Evolutionary conservation across 2,113 vertebrate species (phyloP).

Genomic region (Rhineura floridana): DNA sequence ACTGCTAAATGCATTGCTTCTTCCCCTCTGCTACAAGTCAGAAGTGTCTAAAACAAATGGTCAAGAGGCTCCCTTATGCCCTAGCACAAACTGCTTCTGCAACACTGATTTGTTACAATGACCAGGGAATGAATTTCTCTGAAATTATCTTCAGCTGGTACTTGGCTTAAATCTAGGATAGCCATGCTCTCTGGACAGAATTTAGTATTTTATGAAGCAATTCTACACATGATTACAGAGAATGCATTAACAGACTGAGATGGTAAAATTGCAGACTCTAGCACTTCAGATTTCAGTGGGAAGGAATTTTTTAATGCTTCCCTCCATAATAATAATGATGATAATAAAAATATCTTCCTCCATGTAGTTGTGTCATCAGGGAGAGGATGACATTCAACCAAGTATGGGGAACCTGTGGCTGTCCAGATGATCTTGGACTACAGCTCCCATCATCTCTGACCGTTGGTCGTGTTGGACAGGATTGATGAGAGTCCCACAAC

Average conservation of each 20-base stretch:
- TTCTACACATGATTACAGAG: not conserved
- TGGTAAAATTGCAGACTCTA: not conserved
- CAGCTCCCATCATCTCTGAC: too few relatives aligned
- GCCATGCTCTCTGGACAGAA: not conserved
- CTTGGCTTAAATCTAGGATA: not conserved
- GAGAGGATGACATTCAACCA: not conserved
- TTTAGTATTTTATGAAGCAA: not conserved
- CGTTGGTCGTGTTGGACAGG: too few relatives aligned
- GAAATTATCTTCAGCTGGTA: not conserved
- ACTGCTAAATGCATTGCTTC: not conserved
- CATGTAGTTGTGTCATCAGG: not conserved
- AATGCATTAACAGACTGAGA: not conserved
- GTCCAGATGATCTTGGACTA: too few relatives aligned
- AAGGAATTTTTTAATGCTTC: not conserved
- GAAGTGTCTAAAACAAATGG: not conserved
- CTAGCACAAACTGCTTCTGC: rapidly evolving
- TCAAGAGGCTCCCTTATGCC: rapidly evolving
- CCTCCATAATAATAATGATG: too few relatives aligned
- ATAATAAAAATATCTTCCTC: not conserved
- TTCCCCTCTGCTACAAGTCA: not conserved
- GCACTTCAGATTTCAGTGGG: not conserved
- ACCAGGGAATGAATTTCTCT: not conserved
- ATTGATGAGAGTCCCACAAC: too few relatives aligned
- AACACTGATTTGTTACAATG: rapidly evolving
- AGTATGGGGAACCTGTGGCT: too few relatives aligned